phyloP scores from a whole-genome alignment of 2,888 invertebrate species.

The Agapetus fuscipes region DNA sequence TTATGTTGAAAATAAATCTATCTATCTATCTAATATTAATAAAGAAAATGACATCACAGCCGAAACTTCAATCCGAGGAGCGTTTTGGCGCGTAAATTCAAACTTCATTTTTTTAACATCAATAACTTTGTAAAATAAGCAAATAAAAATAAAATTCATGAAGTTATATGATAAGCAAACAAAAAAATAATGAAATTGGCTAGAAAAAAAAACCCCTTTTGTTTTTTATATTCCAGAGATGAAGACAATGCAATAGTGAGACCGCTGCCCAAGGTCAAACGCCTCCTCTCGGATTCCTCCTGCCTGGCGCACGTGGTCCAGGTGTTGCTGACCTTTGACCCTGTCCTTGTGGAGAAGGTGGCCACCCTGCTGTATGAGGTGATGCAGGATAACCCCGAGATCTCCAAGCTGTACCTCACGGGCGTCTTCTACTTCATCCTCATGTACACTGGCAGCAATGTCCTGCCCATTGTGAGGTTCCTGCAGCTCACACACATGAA shows the following conservation, averaged over 20 bases:
- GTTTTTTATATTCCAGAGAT: constrained; percentile 65
- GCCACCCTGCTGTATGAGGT: constrained; percentile 80
- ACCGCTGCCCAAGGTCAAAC: constrained; percentile 87
- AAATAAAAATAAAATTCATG: too few species aligned
- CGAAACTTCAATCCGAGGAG: too few species aligned
- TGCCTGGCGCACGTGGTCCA: constrained; percentile 92
- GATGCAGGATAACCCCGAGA: constrained; percentile 92
- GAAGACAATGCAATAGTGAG: constrained; percentile 89
- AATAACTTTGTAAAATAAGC: too few species aligned
- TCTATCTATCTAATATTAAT: too few species aligned
- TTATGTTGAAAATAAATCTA: too few species aligned
- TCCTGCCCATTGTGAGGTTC: constrained; percentile 90
- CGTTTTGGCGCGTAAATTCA: too few species aligned
- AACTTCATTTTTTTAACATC: too few species aligned
- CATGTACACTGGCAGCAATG: constrained; percentile 97
- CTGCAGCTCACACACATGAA: constrained; percentile 90
- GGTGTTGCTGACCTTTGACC: constrained; percentile 94
- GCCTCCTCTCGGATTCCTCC: constrained; percentile 77
- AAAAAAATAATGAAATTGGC: too few species aligned
- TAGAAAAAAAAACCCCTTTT: too few species aligned
- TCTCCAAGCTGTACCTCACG: constrained; percentile 87
- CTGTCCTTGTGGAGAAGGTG: constrained; percentile 91
- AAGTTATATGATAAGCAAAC: too few species aligned
- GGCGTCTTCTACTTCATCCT: constrained; percentile 98
- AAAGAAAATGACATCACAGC: too few species aligned